A percentile compares a stretch with the other conserved stretches of the same genome.
phyloP scores from a whole-genome alignment of 2,888 invertebrate genomes.

The Hydroisotoma schaefferi region DNA sequence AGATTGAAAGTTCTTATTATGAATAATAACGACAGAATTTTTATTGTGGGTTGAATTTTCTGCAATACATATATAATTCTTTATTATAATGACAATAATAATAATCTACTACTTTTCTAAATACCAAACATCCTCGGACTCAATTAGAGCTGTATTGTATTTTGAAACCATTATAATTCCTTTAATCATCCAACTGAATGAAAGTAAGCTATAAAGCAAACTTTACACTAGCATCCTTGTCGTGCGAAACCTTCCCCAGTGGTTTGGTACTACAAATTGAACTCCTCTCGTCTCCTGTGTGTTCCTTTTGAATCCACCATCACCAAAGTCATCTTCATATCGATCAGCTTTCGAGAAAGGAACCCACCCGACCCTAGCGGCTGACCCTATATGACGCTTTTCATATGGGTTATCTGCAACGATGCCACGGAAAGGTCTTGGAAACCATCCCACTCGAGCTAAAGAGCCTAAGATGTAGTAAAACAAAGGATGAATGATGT shows the following conservation, averaged over 20 bases:
- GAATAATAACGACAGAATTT: too few relatives aligned
- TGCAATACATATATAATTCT: too few relatives aligned
- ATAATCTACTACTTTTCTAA: too few relatives aligned
- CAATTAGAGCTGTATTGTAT: too few relatives aligned
- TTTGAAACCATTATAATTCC: too few relatives aligned
- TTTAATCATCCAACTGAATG: too few relatives aligned
- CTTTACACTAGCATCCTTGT: neutral
- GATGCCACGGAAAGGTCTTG: conserved; percentile 46
- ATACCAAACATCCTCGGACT: too few relatives aligned
- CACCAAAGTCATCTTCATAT: neutral
- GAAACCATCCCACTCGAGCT: conserved; percentile 47
- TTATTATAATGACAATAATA: too few relatives aligned
- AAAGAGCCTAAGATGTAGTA: conserved; percentile 34
- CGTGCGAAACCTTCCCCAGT: neutral
- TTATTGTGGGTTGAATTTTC: too few relatives aligned
- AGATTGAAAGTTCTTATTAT: too few relatives aligned
- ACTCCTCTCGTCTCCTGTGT: neutral
- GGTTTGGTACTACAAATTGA: neutral
- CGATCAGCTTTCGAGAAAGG: conserved; percentile 9
- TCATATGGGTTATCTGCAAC: conserved; percentile 33
- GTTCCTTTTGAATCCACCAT: conserved; percentile 11
- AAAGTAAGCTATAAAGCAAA: too few relatives aligned
- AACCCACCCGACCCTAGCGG: conserved; percentile 7
- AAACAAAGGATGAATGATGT: neutral
- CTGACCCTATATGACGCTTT: conserved; percentile 46